Evolutionary conservation across 35 echinoderm and acorn worm genomes (phyloP).

Genomic region (Ptychodera flava): DNA sequence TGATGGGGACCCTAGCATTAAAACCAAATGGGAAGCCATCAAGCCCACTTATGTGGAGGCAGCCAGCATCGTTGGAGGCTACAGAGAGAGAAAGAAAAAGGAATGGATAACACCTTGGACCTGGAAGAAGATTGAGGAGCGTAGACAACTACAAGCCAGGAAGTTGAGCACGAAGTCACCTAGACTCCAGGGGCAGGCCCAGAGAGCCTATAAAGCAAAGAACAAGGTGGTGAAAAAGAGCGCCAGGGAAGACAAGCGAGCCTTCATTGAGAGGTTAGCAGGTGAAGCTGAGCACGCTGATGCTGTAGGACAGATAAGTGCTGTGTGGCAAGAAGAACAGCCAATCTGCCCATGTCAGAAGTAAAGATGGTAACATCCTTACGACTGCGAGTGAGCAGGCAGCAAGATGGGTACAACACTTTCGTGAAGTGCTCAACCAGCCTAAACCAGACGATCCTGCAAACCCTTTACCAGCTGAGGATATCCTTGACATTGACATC

Average conservation of each 20-base stretch:
- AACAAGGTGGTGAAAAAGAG: not conserved
- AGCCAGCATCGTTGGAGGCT: no score
- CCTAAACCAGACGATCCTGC: not conserved
- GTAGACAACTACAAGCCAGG: not conserved
- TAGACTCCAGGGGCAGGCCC: not conserved
- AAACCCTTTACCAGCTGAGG: no score
- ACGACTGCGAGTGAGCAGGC: not conserved
- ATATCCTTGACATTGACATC: not conserved
- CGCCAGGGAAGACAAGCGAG: not conserved
- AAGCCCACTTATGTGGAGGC: no score
- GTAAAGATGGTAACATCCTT: slow-evolving; percentile 6
- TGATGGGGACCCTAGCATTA: no score
- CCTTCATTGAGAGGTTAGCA: not conserved
- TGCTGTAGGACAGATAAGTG: not conserved
- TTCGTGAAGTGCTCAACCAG: slow-evolving; percentile 7
- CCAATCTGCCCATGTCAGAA: not conserved
- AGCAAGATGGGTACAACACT: slow-evolving; percentile 5
- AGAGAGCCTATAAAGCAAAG: not conserved
- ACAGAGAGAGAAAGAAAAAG: not conserved
- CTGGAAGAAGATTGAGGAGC: not conserved
- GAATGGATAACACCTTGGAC: not conserved
- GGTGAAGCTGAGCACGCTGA: not conserved
- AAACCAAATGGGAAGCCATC: no score
- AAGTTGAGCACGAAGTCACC: no score
- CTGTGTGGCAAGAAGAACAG: not conserved